Evolutionary conservation across 2,113 vertebrate genomes (phyloP).

Genomic region (Pluvianellus socialis): DNA sequence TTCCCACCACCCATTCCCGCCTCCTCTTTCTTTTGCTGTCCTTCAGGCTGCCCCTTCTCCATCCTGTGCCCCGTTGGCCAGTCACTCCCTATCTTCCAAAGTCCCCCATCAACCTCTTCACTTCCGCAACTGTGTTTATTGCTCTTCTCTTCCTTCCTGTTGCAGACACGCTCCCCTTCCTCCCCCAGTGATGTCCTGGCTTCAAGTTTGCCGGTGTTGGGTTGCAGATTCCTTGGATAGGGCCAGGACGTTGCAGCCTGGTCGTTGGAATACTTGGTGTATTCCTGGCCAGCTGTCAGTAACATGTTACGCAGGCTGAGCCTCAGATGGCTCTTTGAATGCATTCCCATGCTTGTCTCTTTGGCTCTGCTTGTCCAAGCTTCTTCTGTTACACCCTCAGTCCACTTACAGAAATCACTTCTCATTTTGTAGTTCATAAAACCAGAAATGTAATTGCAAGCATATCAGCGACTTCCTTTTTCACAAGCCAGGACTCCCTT

Average conservation of each 20-base stretch:
- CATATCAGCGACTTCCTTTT: neutral
- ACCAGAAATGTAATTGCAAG: neutral
- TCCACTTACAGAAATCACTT: neutral
- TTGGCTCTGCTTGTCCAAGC: neutral
- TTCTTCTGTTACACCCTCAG: conserved; percentile 15
- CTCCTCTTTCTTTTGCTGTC: neutral
- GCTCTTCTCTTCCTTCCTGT: conserved; percentile 5
- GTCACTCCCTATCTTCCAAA: neutral
- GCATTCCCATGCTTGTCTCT: neutral
- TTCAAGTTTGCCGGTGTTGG: accelerated
- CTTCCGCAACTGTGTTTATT: neutral
- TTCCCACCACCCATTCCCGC: neutral
- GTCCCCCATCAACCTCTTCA: neutral
- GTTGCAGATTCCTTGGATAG: conserved; percentile 16
- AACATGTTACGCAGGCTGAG: neutral
- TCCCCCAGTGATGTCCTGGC: neutral
- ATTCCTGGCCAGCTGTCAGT: neutral
- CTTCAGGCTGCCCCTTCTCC: neutral
- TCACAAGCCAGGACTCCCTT: neutral
- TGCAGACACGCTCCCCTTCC: neutral
- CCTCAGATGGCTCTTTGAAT: neutral
- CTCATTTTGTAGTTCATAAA: neutral
- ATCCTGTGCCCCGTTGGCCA: neutral
- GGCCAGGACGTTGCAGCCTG: neutral
- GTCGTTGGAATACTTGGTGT: accelerated